Evolutionary conservation across 2,888 invertebrate genomes (phyloP), one percentile per base, ranked within the genome.

Genomic region (Thymelicus lineola): DNA sequence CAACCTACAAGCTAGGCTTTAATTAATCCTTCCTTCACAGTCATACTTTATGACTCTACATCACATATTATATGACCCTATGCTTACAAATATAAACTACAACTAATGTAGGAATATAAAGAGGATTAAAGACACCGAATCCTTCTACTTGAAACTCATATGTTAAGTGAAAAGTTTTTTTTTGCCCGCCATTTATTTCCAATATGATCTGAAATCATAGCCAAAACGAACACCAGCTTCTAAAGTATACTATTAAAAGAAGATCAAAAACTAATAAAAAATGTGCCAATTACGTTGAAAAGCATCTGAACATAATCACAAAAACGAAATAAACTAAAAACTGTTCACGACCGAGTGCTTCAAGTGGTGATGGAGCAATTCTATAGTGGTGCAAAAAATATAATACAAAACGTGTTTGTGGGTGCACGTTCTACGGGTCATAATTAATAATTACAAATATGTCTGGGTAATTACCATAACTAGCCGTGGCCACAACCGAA

Each of bases 261-360:
- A 50, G 17, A 17, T 17, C 48, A 17, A 15, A 50, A 15, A 50
- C 1, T 15, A 50, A 17, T 1, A 50, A 15, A 17, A 17, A 50
- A 17, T 50, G 2, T 50, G 48, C 17, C 17, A 12, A 12, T 42
- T 42, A 42, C 9, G 10, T 10, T 9, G 42, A 42, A 9, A 12
- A 50, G 9, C 15, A 50, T 15, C 48, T 17, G 17, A 50, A 50
- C 17, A 17, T 17, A 17, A 50, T 50, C 17, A 15, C 7, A 50
- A 50, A 50, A 50, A 50, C 10, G 1, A 50, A 50, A 50, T 50
- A 50, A 50, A 50, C 48, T 50, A 50, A 17, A 9, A 50, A 50
- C 17, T 50, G 48, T 50, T 15, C 15, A 50, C 48, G 48, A 50
- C 17, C 48, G 48, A 50, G 17, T 17, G 48, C 17, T 15, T 17